Evolutionary conservation across 2,113 vertebrate species (phyloP).

Genomic region (Oceanodroma tethys): DNA sequence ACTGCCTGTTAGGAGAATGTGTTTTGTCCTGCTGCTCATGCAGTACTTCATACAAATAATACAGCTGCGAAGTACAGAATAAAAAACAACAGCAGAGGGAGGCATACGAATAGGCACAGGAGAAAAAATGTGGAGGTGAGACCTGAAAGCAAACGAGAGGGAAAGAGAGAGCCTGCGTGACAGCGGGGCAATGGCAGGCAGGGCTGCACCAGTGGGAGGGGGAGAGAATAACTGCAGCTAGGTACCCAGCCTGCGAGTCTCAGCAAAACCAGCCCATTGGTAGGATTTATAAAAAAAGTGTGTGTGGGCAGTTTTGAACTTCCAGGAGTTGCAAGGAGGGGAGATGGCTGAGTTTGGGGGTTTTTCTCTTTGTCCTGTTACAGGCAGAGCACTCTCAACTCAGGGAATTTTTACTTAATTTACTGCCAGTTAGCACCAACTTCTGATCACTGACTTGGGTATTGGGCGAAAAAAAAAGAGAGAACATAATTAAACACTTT

Average conservation of each 20-base stretch:
- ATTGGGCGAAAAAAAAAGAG: neutral
- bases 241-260: neutral
- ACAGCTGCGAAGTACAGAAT: neutral
- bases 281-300: neutral
- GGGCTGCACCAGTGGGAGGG: accelerated
- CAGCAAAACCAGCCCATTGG: neutral
- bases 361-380: neutral
- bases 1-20: neutral
- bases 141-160: neutral
- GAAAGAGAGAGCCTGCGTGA: neutral
- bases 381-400: neutral
- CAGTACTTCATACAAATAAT: neutral
- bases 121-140: neutral
- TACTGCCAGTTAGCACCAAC: neutral
- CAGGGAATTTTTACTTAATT: neutral
- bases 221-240: neutral
- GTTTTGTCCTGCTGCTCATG: neutral
- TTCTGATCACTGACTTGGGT: neutral
- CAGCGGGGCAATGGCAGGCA: neutral
- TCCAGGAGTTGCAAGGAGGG: neutral
- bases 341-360: accelerated
- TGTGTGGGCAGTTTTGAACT: neutral
- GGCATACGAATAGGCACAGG: neutral
- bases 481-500: neutral
- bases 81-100: neutral